Percentiles rank a stretch among this genome's conserved stretches.
Evolutionary conservation across 2,888 invertebrate genomes (phyloP).

Genomic region (Endotricha flammealis): DNA sequence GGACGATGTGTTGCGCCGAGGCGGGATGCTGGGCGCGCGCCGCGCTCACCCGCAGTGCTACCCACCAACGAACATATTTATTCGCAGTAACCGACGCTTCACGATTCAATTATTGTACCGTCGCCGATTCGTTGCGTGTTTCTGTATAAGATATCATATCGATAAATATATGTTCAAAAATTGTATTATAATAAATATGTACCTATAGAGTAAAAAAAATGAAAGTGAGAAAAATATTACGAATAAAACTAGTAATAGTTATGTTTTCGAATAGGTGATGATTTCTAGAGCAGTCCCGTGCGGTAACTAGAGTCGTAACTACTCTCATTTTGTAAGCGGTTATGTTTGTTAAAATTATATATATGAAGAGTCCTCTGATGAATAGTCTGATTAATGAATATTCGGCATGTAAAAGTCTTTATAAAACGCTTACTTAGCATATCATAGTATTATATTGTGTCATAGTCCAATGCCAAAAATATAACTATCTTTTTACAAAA

Average conservation of each 20-base stretch:
- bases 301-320: constrained; percentile 61
- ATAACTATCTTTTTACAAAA: constrained; percentile 79
- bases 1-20: constrained; percentile 33
- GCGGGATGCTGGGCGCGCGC: constrained; percentile 13
- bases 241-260: constrained; percentile 73
- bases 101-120: constrained; percentile 66
- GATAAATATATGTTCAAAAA: constrained; percentile 77
- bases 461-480: constrained; percentile 79
- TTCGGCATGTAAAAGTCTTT: constrained; percentile 79
- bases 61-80: constrained; percentile 69
- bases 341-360: constrained; percentile 77
- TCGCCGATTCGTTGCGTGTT: constrained; percentile 72
- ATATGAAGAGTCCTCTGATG: constrained; percentile 76
- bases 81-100: constrained; percentile 71
- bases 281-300: constrained; percentile 64
- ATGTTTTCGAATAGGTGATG: constrained; percentile 70
- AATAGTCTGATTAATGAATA: constrained; percentile 78
- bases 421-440: constrained; percentile 79
- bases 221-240: constrained; percentile 77
- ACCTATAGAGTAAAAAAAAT: constrained; percentile 73
- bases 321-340: constrained; percentile 74
- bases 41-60: constrained; percentile 28
- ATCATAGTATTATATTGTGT: constrained; percentile 79
- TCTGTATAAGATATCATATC: constrained; percentile 76
- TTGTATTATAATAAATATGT: constrained; percentile 74